Evolutionary conservation across 2,113 vertebrate genomes (phyloP).

Genomic region (Meleagris gallopavo): DNA sequence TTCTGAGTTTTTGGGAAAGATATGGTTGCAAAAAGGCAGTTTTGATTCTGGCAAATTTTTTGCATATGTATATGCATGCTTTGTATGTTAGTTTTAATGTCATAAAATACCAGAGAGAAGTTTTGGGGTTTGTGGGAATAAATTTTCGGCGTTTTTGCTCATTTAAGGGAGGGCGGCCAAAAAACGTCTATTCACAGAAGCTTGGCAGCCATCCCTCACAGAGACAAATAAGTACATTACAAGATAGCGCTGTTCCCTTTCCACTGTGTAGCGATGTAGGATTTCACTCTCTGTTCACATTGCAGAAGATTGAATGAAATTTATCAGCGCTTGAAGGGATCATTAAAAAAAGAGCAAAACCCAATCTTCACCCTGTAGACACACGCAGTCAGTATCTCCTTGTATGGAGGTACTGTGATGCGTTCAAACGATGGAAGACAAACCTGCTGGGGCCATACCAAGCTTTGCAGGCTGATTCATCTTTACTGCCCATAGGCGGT

Average conservation of each 20-base stretch:
- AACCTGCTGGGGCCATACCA: rapidly evolving
- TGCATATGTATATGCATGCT: neutral
- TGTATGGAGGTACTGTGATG: neutral
- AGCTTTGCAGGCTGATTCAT: neutral
- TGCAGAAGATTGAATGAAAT: slow-evolving; percentile 21
- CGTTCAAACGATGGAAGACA: neutral
- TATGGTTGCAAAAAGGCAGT: neutral
- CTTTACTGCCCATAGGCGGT: neutral
- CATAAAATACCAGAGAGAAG: slow-evolving; percentile 32
- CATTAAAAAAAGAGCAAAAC: neutral
- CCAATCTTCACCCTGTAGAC: rapidly evolving
- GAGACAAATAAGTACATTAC: slow-evolving; percentile 58
- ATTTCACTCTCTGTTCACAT: slow-evolving; percentile 6
- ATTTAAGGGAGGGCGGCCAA: slow-evolving; percentile 36
- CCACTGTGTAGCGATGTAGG: neutral
- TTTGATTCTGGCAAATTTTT: slow-evolving; percentile 19
- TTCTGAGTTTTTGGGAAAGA: neutral
- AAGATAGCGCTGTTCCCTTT: slow-evolving; percentile 42
- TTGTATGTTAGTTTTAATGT: neutral
- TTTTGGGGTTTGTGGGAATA: slow-evolving; percentile 53
- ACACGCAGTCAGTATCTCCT: neutral
- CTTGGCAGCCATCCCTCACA: slow-evolving; percentile 36
- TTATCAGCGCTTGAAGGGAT: neutral
- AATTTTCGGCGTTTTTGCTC: slow-evolving; percentile 61
- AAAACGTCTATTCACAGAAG: slow-evolving; percentile 54